Evolutionary conservation across 2,888 invertebrate genomes (phyloP), one percentile per base, ranked within the genome.

Genomic region (Tanypteryx hageni): DNA sequence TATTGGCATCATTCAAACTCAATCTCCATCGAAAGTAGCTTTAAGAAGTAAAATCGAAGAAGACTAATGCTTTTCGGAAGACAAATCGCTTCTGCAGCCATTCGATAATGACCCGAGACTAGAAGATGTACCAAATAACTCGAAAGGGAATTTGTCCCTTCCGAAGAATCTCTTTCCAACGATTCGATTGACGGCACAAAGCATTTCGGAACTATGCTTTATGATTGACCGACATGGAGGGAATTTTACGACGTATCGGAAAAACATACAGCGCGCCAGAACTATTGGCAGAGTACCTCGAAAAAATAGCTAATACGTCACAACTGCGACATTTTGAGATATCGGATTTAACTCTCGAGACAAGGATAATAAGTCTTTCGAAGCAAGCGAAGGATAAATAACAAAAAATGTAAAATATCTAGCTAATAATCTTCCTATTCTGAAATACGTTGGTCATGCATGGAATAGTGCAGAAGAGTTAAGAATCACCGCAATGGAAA

Each of bases 191-290:
- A 64, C 16, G n/a, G 14, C 64, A 64, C n/a, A 64, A 64, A 64
- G 14, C 64, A 64, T 64, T 64, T 14, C 9, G n/a, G n/a, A 18
- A 9, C n/a, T 68, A 68, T 18, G 68, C 13, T 44, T 68, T 68
- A 68, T 68, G 68, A 68, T 68, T 68, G 68, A 68, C n/a, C 18
- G 68, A n/a, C n/a, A 22, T 9, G 18, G 68, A 68, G 18, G 68
- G 68, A 68, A 22, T 68, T 68, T 68, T 68, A n/a, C 68, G 68
- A 68, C 68, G 68, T 68, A 68, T 68, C 68, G n/a, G 68, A 68
- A 68, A 68, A n/a, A 22, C 68, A 18, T 64, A 68, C 68, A n/a
- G 22, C 22, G 11, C 18, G 18, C 22, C 9, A 1, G 22, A n/a
- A 4, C 18, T 18, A n/a, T 18, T 18, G 68, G n/a, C 68, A 22